These are phyloP conservation scores for Nephrotoma appendiculata DNA, from an alignment of 2,888 invertebrate species.

Conservation along the genomic window DNA sequence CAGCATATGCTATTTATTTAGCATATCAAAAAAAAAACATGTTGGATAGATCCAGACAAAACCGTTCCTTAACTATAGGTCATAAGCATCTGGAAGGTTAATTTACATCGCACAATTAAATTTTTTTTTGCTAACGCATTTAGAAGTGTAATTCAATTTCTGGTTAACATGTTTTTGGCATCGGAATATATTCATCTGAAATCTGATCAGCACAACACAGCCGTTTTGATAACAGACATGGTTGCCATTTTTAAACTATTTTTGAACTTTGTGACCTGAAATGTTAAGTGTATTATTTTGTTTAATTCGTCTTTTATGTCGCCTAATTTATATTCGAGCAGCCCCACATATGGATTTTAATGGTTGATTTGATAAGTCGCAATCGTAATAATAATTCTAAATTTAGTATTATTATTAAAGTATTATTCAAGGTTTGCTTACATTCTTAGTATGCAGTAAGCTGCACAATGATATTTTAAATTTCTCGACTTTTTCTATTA, in stretches of 20 bases:
- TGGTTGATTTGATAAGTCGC: background rate
- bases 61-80: background rate
- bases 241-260: background rate
- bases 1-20: background rate
- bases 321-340: background rate
- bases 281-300: background rate
- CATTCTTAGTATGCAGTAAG: background rate
- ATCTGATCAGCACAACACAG: background rate
- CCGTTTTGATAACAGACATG: background rate
- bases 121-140: background rate
- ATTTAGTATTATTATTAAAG: background rate
- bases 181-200: background rate
- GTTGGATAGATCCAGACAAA: background rate
- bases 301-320: background rate
- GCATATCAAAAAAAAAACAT: background rate
- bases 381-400: background rate
- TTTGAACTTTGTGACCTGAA: background rate
- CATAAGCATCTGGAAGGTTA: background rate
- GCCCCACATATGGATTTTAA: background rate
- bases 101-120: background rate
- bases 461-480: background rate
- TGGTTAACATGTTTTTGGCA: background rate
- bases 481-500: background rate
- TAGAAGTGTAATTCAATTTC: background rate
- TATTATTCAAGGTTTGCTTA: background rate